These are phyloP conservation scores for Zapus hudsonius DNA, from an alignment of 2,113 vertebrate genomes.

Conservation along the genomic window DNA sequence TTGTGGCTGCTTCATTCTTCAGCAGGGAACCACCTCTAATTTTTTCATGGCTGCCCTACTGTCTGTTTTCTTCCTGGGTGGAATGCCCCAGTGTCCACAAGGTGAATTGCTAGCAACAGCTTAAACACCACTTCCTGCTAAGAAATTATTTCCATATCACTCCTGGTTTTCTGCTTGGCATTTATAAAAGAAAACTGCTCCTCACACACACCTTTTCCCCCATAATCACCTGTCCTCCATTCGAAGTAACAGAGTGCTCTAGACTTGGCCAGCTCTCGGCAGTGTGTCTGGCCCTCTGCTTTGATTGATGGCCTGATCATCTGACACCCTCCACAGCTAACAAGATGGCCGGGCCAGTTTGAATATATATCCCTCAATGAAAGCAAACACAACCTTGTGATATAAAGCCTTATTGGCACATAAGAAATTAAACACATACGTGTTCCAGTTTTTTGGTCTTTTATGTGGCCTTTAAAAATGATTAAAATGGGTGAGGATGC, in stretches of 20 bases:
- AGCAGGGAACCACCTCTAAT: constrained; percentile 57
- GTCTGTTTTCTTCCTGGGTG: constrained; percentile 72
- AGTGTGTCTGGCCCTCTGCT: constrained; percentile 64
- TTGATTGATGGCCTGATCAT: constrained; percentile 81
- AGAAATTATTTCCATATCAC: constrained; percentile 83
- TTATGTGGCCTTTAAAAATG: constrained; percentile 60
- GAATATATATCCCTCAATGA: constrained; percentile 71
- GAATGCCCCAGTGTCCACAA: constrained; percentile 68
- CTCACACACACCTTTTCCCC: constrained; percentile 1
- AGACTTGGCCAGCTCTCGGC: constrained; percentile 69
- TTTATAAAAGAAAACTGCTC: constrained; percentile 53
- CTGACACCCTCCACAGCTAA: constrained; percentile 71
- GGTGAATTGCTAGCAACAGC: constrained; percentile 77
- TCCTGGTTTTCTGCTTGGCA: constrained; percentile 68
- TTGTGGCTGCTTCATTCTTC: constrained; percentile 3
- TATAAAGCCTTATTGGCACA: constrained; percentile 82
- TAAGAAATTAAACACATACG: constrained; percentile 76
- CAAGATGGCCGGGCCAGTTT: constrained; percentile 71
- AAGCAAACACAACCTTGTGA: constrained; percentile 81
- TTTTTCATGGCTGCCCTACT: constrained; percentile 74
- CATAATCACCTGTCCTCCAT: constrained; percentile 77
- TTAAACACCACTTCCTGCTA: constrained; percentile 81
- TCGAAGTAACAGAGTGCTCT: constrained; percentile 72
- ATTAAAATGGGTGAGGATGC: constrained; percentile 41
- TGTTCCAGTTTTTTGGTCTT: constrained; percentile 67